These are phyloP conservation scores for Pollenia labialis DNA, from an alignment of 2,888 invertebrate species.

Conservation along the genomic window DNA sequence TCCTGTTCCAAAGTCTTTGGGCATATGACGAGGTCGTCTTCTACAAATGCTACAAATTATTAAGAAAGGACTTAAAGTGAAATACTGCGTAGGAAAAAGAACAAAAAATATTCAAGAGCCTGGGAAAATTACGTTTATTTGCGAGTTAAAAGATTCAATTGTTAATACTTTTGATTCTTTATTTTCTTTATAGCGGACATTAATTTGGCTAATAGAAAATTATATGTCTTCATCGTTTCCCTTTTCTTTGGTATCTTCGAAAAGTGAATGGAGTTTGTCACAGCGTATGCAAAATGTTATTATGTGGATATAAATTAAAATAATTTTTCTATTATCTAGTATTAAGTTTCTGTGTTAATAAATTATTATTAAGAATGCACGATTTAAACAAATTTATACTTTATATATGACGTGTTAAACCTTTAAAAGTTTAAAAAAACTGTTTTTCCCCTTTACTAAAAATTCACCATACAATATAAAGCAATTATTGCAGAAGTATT, in stretches of 20 bases:
- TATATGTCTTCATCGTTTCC: background rate
- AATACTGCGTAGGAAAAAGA: constrained; percentile 14
- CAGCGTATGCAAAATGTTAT: too few species aligned
- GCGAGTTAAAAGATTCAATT: constrained; percentile 52
- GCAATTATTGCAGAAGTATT: too few species aligned
- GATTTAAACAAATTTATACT: too few species aligned
- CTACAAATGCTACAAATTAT: constrained; percentile 63
- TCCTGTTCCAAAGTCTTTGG: constrained; percentile 3
- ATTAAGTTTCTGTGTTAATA: too few species aligned
- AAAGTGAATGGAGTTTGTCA: too few species aligned
- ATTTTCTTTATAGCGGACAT: background rate
- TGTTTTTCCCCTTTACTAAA: too few species aligned
- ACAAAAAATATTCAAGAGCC: constrained; percentile 48
- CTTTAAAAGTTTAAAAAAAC: too few species aligned
- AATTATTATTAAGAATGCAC: too few species aligned
- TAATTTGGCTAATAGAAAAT: background rate
- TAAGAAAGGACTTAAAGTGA: constrained; percentile 49
- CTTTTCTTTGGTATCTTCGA: background rate
- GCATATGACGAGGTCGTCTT: constrained; percentile 19
- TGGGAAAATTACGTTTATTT: constrained; percentile 61
- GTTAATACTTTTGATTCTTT: constrained; percentile 11
- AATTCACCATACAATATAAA: too few species aligned
- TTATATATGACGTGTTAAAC: too few species aligned
- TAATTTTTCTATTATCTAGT: too few species aligned
- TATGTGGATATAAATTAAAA: too few species aligned